Percentiles rank a stretch among this genome's conserved stretches.
Evolutionary conservation across 1,140 invertebrate species (phyloP).

Genomic region (Elymnias hypermnestra): DNA sequence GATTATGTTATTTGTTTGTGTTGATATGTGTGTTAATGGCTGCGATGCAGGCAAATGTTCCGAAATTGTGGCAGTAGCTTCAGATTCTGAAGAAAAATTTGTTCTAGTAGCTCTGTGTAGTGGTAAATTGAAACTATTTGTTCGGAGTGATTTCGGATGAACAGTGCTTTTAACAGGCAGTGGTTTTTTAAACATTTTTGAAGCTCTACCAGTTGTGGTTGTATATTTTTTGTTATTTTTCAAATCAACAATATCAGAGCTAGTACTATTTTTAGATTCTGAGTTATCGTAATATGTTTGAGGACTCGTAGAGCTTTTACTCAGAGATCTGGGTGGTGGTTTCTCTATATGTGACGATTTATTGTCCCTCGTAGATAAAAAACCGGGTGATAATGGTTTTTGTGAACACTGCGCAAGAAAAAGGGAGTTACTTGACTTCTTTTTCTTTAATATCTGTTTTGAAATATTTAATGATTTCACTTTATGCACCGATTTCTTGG

Average conservation of each 20-base stretch:
- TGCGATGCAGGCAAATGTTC: conserved; percentile 14
- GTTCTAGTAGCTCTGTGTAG: conserved; percentile 16
- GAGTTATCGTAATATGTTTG: conserved; percentile 20
- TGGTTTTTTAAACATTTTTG: background rate
- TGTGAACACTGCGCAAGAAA: no score
- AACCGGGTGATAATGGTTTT: no score
- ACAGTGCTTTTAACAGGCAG: conserved; percentile 1
- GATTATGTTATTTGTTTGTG: conserved; percentile 43
- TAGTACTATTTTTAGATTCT: conserved; percentile 17
- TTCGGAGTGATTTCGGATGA: conserved; percentile 1
- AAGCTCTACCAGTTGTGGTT: background rate
- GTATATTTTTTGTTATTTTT: conserved; percentile 2
- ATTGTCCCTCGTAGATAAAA: no score
- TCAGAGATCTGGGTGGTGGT: conserved; percentile 11
- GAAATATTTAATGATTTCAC: conserved; percentile 65
- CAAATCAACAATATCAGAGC: conserved; percentile 3
- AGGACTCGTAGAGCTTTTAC: conserved; percentile 31
- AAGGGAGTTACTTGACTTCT: no score
- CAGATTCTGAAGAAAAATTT: conserved; percentile 27
- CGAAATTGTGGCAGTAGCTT: conserved; percentile 7
- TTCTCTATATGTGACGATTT: conserved; percentile 2
- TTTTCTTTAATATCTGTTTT: conserved; percentile 34
- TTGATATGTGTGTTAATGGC: conserved; percentile 37
- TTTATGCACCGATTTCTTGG: conserved; percentile 48
- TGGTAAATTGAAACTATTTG: conserved; percentile 9